Conservation (phyloP, 2,113 vertebrate genomes). For the Stigmatopora nigra region DNA sequence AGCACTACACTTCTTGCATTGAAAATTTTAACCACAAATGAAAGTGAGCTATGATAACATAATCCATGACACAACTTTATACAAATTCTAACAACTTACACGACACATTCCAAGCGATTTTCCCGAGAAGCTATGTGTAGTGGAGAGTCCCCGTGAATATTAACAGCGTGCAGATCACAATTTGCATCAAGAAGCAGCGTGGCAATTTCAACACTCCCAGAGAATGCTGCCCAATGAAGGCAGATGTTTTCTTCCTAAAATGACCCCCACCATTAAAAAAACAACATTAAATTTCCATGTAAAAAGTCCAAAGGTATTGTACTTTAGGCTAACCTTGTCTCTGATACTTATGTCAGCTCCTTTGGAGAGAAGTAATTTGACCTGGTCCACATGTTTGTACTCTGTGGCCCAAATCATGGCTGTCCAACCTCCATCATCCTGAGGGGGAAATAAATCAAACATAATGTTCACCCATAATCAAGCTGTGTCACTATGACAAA, state of each 20-base stretch:
- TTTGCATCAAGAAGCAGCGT: constrained; percentile 83
- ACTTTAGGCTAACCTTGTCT: constrained; percentile 77
- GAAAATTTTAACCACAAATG: not conserved
- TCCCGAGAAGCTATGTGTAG: constrained; percentile 92
- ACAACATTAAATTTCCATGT: not conserved
- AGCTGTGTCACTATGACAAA: not conserved
- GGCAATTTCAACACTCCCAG: constrained; percentile 90
- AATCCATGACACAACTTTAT: not conserved
- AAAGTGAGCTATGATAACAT: not conserved
- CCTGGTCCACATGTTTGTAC: constrained; percentile 90
- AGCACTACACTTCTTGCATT: not conserved
- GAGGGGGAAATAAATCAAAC: constrained; percentile 5
- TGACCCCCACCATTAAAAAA: not conserved
- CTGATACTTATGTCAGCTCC: constrained; percentile 91
- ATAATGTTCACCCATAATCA: not conserved
- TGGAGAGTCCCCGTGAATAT: constrained; percentile 93
- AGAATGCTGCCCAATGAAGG: constrained; percentile 97
- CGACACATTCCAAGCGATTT: constrained; percentile 88
- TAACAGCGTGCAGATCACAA: constrained; percentile 83
- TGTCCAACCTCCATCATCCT: constrained; percentile 97
- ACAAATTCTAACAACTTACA: constrained; percentile 68
- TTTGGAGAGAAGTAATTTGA: constrained; percentile 86
- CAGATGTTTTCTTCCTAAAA: constrained; percentile 93
- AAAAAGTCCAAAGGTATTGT: not conserved
- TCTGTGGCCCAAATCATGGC: constrained; percentile 98